These are phyloP conservation scores for Pheosia gnoma DNA, from an alignment of 2,888 invertebrate species.

Conservation along the genomic window DNA sequence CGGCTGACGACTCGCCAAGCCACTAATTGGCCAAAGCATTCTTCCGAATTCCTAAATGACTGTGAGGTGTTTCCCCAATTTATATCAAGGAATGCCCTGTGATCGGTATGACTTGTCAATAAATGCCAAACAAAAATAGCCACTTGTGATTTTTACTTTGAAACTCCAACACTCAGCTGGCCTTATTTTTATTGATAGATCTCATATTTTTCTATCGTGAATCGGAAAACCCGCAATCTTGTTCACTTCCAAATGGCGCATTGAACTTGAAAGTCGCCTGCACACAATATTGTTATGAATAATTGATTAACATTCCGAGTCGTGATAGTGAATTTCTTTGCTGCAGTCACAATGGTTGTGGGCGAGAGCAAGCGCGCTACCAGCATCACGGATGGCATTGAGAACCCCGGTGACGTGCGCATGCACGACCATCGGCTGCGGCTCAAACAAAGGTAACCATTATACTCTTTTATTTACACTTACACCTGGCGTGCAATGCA, in stretches of 20 bases:
- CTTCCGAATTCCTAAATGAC: conserved; percentile 51
- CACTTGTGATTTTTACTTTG: neutral
- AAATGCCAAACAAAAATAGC: neutral
- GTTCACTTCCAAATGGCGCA: neutral
- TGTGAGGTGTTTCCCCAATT: conserved; percentile 63
- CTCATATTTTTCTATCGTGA: neutral
- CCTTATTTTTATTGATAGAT: neutral
- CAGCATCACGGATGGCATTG: conserved; percentile 96
- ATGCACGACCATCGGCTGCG: conserved; percentile 95
- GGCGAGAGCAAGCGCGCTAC: conserved; percentile 87
- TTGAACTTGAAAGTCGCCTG: conserved; percentile 5
- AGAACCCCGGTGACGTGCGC: conserved; percentile 94
- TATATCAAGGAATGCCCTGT: conserved; percentile 36
- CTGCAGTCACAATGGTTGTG: conserved; percentile 90
- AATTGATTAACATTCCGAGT: conserved; percentile 19
- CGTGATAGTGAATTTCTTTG: conserved; percentile 47
- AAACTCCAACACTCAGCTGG: neutral
- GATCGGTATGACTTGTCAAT: conserved; percentile 19
- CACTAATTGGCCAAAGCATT: conserved; percentile 52
- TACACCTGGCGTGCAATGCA: conserved; percentile 1
- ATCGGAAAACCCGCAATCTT: neutral
- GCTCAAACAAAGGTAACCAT: conserved; percentile 91
- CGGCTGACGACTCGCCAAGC: conserved; percentile 51
- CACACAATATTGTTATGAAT: neutral
- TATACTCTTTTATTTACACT: conserved; percentile 4